Percentiles rank a stretch among this genome's conserved stretches.
phyloP scores from a whole-genome alignment of 2,888 invertebrate species.

The Drosophila parthenogenetica region DNA sequence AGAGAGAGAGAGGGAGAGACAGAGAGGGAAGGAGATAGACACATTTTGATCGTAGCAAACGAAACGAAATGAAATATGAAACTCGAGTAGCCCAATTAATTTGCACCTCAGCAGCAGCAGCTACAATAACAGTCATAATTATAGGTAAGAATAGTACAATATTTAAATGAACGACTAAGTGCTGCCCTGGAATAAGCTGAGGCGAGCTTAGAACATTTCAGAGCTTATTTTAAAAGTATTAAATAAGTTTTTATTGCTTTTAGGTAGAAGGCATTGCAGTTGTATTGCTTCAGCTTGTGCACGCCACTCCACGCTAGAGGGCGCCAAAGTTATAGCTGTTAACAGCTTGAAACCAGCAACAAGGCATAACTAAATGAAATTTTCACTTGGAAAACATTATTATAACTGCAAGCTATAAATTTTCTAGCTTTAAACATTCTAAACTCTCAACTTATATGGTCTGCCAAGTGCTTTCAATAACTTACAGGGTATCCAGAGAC shows the following conservation, averaged over 20 bases:
- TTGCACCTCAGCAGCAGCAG: constrained; percentile 53
- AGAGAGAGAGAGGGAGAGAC: neutral
- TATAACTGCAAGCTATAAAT: too few species aligned
- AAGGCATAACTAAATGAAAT: too few species aligned
- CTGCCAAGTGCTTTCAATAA: neutral
- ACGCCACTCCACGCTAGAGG: too few species aligned
- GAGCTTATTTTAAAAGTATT: too few species aligned
- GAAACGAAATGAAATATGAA: constrained; percentile 45
- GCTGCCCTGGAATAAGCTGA: neutral
- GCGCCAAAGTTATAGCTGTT: too few species aligned
- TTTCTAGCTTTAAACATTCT: too few species aligned
- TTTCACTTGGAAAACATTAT: too few species aligned
- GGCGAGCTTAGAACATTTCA: too few species aligned
- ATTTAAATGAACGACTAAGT: neutral
- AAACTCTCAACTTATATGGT: neutral
- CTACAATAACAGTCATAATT: neutral
- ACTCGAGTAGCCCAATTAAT: constrained; percentile 70
- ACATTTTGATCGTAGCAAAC: constrained; percentile 38
- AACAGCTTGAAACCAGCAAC: too few species aligned
- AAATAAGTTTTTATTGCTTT: too few species aligned
- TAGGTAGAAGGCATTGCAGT: too few species aligned
- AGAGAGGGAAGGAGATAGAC: neutral
- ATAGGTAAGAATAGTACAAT: neutral
- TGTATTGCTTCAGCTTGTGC: too few species aligned
- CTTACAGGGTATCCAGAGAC: constrained; percentile 25